Base-by-base conservation (phyloP, 1,140 invertebrate species). In the Anthonomus grandis region DNA sequence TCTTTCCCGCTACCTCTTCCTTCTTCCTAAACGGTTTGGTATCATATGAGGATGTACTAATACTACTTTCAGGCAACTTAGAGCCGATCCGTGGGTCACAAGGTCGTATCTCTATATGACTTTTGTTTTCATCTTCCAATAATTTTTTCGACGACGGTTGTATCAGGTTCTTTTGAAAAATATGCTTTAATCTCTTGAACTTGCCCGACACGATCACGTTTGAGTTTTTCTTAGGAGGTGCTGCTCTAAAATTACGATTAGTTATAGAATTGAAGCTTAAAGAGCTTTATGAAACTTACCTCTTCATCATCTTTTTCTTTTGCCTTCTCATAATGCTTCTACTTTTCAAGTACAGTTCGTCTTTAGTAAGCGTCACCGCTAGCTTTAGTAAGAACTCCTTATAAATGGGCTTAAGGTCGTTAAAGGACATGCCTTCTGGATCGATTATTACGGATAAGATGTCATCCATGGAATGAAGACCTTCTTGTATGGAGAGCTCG, bases 361-460 rank as follows among this genome's bases (percentile, higher is more conserved):
- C 91, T 74, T 93, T 91, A 15, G 89, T 93, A 15, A 94, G 74
- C 0, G 90, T 93, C 0, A 92, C 82, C 0, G 90, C 89, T 46
- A 93, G 75, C 76, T 93, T 92, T 36, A 93, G 70, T 19, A 93
- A 74, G 66, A 93, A 90, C 75, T 93, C 90, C 73, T 92, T 91
- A 70, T 94, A 92, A 31, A 92, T 86, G 3, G 91, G 91, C 72
- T 92, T 92, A 41, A 93, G 75, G 63, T 93, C 90, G 75, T 93
- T 93, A 74, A 92, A 94, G 17, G 89, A 91, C 90, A 94, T 93
- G 42, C 91, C 90, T 69, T 92, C 87, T 0, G 89, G 83, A 75
- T 92, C 89, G 57, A 93, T 91, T 64, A 94, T 92, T 60, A 86
- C 86, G 62, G 86, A 86, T 12, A 94, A 78, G 49, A 94, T 91